Evolutionary conservation across 2,888 invertebrate species (phyloP), one percentile per base, ranked within the genome.

Genomic region (Ecliptopera silaceata): DNA sequence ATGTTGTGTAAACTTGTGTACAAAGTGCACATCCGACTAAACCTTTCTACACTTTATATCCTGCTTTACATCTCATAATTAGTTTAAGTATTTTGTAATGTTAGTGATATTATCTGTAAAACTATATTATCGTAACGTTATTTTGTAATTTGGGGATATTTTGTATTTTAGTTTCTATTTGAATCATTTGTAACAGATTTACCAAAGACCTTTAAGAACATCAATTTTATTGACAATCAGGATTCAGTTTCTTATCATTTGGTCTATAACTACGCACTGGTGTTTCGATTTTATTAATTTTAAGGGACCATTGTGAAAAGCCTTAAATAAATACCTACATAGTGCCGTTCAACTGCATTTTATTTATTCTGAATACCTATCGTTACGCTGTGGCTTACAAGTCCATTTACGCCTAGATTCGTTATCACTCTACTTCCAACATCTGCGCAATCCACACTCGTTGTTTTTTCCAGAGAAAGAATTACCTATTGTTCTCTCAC

Each of bases 41-140:
- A 61, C 65, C 58, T 50, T 56, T 26, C 57, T 52, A 54, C 49
- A 54, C 46, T 17, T 45, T 54, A 36, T 44, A 49, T 49, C 46
- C 42, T 57, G 55, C 45, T 59, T 41, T 56, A 62, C 64, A 62
- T 69, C 61, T 68, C 56, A 71, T 72, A 65, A 65, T 68, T 79
- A 77, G 70, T 73, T 71, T 76, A 74, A 68, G 61, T 77, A 74
- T 72, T 78, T 74, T 77, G 69, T 74, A 72, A 77, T 76, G 75
- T 78, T 79, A 80, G 84, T 85, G 86, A 86, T 86, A 86, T 85
- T 86, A 86, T 73, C 73, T 82, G 75, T 84, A 82, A 77, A 81
- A 73, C 75, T 76, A 76, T 62, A 72, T 77, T 72, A 69, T 72
- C 68, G 60, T 72, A 71, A 70, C 71, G 65, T 73, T 75, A 71